Percentiles rank a stretch among this genome's conserved stretches.
phyloP scores from a whole-genome alignment of 1,140 invertebrate genomes.

The Pectinophora gossypiella region DNA sequence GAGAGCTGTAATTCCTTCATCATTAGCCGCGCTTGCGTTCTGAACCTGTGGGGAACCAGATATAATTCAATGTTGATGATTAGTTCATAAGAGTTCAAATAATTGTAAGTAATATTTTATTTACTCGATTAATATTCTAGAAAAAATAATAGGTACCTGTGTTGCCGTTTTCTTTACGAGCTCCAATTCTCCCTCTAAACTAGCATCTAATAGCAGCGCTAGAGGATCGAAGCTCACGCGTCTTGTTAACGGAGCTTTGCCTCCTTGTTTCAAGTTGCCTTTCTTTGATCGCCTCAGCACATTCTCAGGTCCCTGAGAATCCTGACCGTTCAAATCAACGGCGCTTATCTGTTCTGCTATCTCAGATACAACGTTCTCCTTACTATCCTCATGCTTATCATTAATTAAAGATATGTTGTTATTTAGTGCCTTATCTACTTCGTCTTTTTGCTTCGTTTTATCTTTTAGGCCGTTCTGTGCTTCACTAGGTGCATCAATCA shows the following conservation, averaged over 20 bases:
- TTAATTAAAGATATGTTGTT: constrained; percentile 55
- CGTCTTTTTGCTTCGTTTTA: constrained; percentile 52
- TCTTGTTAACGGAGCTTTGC: constrained; percentile 83
- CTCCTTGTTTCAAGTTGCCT: constrained; percentile 84
- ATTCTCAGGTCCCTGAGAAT: constrained; percentile 74
- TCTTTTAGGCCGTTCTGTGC: constrained; percentile 54
- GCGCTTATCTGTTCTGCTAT: constrained; percentile 70
- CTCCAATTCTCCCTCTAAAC: constrained; percentile 98
- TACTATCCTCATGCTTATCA: constrained; percentile 69
- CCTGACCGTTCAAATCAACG: constrained; percentile 73
- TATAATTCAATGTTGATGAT: background rate
- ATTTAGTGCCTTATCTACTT: constrained; percentile 57
- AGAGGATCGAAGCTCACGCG: constrained; percentile 98
- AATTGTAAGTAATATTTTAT: background rate
- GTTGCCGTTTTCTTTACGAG: constrained; percentile 95
- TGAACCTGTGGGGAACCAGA: constrained; percentile 82
- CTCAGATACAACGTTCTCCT: constrained; percentile 69
- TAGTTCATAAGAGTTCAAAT: background rate
- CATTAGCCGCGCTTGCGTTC: constrained; percentile 97
- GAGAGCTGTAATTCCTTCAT: constrained; percentile 98
- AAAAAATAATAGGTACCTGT: no score
- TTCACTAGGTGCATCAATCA: constrained; percentile 44
- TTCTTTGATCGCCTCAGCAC: constrained; percentile 81
- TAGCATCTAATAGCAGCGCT: constrained; percentile 96
- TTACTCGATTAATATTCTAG: no score